phyloP scores from a whole-genome alignment of 2,797 vertebrate species.

The Thalassophryne amazonica region DNA sequence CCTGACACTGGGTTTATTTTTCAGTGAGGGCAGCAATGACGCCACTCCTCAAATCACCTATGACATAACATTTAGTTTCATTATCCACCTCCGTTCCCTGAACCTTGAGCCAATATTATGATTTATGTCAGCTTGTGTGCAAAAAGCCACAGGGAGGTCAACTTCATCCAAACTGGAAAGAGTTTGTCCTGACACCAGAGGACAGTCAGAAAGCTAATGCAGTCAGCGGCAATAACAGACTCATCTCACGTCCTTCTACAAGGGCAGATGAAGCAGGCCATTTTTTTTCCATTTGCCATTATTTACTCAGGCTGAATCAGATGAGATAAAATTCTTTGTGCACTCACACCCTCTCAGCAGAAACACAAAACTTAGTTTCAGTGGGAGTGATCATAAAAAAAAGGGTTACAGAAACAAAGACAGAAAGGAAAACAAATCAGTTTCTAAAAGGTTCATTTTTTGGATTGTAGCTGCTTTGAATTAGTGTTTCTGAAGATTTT shows the following conservation, averaged over 20 bases:
- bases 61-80: background rate
- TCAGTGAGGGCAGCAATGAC: too few relatives aligned
- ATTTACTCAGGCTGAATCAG: slow-evolving; percentile 21
- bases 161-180: background rate
- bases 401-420: background rate
- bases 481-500: slow-evolving; percentile 21
- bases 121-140: background rate
- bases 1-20: too few relatives aligned
- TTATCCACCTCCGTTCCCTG: slow-evolving; percentile 6
- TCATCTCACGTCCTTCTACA: background rate
- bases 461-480: slow-evolving; percentile 17
- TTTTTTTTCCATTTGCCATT: slow-evolving; percentile 21
- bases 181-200: slow-evolving; percentile 13
- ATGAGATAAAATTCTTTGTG: slow-evolving; percentile 26
- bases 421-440: background rate
- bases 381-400: slow-evolving; percentile 11
- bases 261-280: background rate
- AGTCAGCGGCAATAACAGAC: background rate
- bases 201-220: slow-evolving; percentile 9
- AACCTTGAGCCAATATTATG: background rate
- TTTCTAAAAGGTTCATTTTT: slow-evolving; percentile 1
- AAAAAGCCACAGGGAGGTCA: slow-evolving; percentile 5
- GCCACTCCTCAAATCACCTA: background rate
- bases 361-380: slow-evolving; percentile 11
- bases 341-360: slow-evolving; percentile 4